Percentiles rank a stretch among this genome's conserved stretches.
phyloP scores from a whole-genome alignment of 2,888 invertebrate species.

The Prostheceraeus crozeri region DNA sequence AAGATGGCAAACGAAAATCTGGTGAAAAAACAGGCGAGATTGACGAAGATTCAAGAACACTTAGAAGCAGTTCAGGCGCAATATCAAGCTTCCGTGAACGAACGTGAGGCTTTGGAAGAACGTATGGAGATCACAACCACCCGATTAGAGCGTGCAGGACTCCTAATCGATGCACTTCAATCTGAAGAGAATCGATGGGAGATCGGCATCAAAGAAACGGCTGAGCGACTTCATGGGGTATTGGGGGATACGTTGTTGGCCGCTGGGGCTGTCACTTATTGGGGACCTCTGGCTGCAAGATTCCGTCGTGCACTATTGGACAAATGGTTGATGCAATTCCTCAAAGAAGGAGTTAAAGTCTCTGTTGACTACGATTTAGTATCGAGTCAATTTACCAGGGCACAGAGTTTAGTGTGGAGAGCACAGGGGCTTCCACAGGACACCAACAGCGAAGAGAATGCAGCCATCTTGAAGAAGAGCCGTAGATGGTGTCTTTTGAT shows the following conservation, averaged over 20 bases:
- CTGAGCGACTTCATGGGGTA: slow-evolving; percentile 49
- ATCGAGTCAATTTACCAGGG: slow-evolving; percentile 28
- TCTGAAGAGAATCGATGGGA: slow-evolving; percentile 56
- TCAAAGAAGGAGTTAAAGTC: slow-evolving; percentile 46
- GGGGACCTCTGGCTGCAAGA: slow-evolving; percentile 52
- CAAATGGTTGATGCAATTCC: slow-evolving; percentile 46
- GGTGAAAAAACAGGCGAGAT: slow-evolving; percentile 52
- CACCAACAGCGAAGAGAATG: slow-evolving; percentile 54
- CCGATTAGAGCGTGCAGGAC: slow-evolving; percentile 50
- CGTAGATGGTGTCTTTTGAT: slow-evolving; percentile 55
- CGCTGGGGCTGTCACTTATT: slow-evolving; percentile 52
- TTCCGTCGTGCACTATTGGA: slow-evolving; percentile 47
- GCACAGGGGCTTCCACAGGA: slow-evolving; percentile 54
- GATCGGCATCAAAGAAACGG: slow-evolving; percentile 49
- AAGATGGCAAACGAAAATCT: slow-evolving; percentile 51
- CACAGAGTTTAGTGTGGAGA: slow-evolving; percentile 52
- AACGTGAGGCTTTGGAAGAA: slow-evolving; percentile 52
- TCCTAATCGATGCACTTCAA: slow-evolving; percentile 53
- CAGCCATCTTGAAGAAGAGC: slow-evolving; percentile 52
- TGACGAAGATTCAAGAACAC: slow-evolving; percentile 53
- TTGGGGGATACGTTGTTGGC: slow-evolving; percentile 54
- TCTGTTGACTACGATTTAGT: slow-evolving; percentile 41
- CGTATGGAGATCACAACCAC: slow-evolving; percentile 49
- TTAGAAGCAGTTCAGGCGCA: slow-evolving; percentile 49
- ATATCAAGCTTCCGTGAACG: slow-evolving; percentile 54